Evolutionary conservation across 2,797 vertebrate genomes (phyloP).

Genomic region (Pipistrellus pipistrellus): DNA sequence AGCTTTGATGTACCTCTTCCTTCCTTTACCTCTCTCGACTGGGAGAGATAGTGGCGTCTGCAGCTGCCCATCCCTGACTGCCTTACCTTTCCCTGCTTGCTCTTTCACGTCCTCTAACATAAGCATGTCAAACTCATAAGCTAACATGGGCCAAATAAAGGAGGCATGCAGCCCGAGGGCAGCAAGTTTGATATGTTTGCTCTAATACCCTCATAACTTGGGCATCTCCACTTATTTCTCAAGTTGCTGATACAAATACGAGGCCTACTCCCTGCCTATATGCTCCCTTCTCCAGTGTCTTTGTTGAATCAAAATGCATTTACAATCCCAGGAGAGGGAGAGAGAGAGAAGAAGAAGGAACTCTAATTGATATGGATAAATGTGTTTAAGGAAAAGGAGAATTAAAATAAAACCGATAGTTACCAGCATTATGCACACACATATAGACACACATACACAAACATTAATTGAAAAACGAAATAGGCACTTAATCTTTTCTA

Average conservation of each 20-base stretch:
- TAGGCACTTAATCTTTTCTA: not conserved
- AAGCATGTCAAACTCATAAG: no score
- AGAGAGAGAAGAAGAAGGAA: not conserved
- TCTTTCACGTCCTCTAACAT: not conserved
- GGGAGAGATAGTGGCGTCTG: not conserved
- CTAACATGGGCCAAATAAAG: no score
- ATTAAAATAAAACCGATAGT: not conserved
- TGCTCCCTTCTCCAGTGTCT: not conserved
- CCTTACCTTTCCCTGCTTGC: not conserved
- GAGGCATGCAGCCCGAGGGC: no score
- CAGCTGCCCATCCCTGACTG: not conserved
- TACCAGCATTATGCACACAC: not conserved
- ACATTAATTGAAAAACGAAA: not conserved
- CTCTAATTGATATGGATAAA: not conserved
- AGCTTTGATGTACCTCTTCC: not conserved
- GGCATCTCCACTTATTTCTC: not conserved
- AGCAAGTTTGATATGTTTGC: no score
- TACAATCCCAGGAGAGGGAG: not conserved
- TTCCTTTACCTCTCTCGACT: not conserved
- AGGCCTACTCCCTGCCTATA: not conserved
- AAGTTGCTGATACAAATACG: not conserved
- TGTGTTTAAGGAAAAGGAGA: conserved; percentile 42
- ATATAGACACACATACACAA: not conserved
- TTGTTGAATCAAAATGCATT: not conserved
- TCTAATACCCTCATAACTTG: not conserved